These are phyloP conservation scores for Macaria notata DNA, from an alignment of 2,888 invertebrate species.

Conservation along the genomic window DNA sequence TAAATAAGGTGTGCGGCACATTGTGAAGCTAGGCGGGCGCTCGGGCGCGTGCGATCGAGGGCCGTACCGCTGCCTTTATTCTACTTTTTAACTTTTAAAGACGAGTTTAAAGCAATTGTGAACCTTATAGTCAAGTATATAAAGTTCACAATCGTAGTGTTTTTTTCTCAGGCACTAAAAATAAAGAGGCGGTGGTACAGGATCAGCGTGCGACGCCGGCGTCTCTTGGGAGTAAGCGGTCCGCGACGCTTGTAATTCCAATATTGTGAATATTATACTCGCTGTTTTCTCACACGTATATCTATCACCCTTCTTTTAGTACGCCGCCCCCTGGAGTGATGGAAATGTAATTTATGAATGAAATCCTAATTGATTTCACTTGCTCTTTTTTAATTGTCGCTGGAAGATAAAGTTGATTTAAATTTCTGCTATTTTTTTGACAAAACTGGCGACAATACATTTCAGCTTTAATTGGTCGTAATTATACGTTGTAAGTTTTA, in stretches of 20 bases:
- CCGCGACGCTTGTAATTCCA: slow-evolving; percentile 52
- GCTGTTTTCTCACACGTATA: slow-evolving; percentile 67
- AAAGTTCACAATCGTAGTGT: too few species aligned
- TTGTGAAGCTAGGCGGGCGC: slow-evolving; percentile 44
- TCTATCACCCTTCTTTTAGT: slow-evolving; percentile 44
- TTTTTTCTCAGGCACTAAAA: too few species aligned
- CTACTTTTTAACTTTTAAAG: too few species aligned
- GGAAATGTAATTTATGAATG: slow-evolving; percentile 29
- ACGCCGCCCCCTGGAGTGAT: slow-evolving; percentile 41
- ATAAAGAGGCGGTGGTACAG: too few species aligned
- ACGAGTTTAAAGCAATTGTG: too few species aligned
- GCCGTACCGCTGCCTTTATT: slow-evolving; percentile 26
- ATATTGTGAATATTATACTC: slow-evolving; percentile 71
- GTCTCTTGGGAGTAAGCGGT: slow-evolving; percentile 45
- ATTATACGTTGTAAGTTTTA: too few species aligned
- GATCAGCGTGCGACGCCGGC: slow-evolving; percentile 32
- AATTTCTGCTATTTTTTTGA: too few species aligned
- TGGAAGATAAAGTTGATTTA: neutral
- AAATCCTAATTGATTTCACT: slow-evolving; percentile 20
- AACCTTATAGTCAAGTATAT: too few species aligned
- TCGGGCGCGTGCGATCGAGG: slow-evolving; percentile 43
- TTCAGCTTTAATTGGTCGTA: too few species aligned
- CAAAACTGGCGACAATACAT: too few species aligned
- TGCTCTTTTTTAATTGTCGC: slow-evolving; percentile 3
- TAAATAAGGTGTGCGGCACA: slow-evolving; percentile 59